Base-by-base conservation (phyloP, 2,797 vertebrate species). In the Crypturellus tataupa region DNA sequence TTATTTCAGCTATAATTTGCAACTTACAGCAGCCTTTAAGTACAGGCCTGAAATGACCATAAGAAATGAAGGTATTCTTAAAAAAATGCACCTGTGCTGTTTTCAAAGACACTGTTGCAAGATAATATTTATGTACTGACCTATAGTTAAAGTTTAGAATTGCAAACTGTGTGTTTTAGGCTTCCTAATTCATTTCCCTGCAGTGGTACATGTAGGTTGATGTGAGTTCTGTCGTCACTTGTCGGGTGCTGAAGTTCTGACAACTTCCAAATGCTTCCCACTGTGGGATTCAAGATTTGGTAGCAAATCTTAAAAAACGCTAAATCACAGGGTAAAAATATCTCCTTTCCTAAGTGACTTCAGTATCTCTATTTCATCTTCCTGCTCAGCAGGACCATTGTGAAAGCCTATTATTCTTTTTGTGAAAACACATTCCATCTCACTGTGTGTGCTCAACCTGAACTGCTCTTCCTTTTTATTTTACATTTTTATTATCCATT, bases 331-430 rank as follows among this genome's bases (percentile, higher is more conserved):
- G n/a, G 9, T 42, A 81, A 71, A 11, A 64, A 37, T 78, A 23
- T 84, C 39, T 69, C 5, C 18, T 78, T 73, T 89, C 35, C 14
- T 51, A 84, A 56, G 29, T 47, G 20, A 89, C 47, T 84, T 92
- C 20, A 31, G 13, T 69, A 76, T 60, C 44, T 69, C 83, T 91
- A 88, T 89, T 90, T 76, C 46, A 91, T 37, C 56, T 65, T 93
- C 14, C 56, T 72, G 23, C 59, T 75, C 59, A 88, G 42, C 17
- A 59, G 42, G 67, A 67, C 18, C 8, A 27, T 44, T 63, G 10
- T 84, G 63, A 72, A 89, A 89, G 7, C 18, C 39, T 91, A 55
- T 83, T 85, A 79, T 56, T 86, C 55, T 72, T 78, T 67, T 64
- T 72, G 35, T 86, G 63, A 81, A 73, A 88, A 4, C 2, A 2